Conservation (phyloP, 2,797 vertebrate genomes). For the Eurystomus glaucurus region DNA sequence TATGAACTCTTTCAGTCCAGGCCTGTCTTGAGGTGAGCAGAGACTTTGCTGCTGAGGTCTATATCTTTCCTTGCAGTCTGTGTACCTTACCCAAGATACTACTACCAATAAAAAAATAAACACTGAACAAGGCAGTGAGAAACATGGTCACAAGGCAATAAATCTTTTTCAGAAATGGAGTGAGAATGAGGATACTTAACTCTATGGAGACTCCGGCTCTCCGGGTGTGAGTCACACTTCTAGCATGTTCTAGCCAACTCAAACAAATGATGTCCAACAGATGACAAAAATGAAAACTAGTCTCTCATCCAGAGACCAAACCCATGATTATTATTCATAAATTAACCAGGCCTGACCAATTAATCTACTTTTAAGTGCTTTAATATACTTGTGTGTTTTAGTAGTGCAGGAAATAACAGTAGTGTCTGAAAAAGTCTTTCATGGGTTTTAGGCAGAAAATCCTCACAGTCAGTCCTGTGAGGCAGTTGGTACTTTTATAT, state of each 20-base stretch:
- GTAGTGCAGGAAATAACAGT: constrained; percentile 31
- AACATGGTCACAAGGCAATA: not conserved
- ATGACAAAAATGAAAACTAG: constrained; percentile 59
- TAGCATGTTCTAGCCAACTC: constrained; percentile 51
- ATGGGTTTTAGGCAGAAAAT: not conserved
- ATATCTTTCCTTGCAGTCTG: not conserved
- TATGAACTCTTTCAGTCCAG: not conserved
- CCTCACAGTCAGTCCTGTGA: not conserved
- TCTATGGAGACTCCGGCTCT: constrained; percentile 39
- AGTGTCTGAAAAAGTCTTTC: constrained; percentile 18
- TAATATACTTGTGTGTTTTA: not conserved
- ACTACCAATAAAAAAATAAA: not conserved
- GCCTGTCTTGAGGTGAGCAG: not conserved
- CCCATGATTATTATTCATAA: constrained; percentile 60
- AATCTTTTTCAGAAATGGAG: constrained; percentile 14
- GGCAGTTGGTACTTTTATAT: not conserved
- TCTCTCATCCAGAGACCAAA: constrained; percentile 44
- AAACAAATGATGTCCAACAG: constrained; percentile 58
- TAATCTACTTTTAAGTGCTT: constrained; percentile 31
- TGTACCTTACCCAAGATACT: not conserved
- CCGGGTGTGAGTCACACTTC: constrained; percentile 66
- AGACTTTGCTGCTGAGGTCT: not conserved
- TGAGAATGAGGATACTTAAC: constrained; percentile 44
- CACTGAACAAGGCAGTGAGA: not conserved
- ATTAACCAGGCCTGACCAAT: constrained; percentile 26